phyloP scores from a whole-genome alignment of 2,797 vertebrate genomes.

The Scolopax rusticola region DNA sequence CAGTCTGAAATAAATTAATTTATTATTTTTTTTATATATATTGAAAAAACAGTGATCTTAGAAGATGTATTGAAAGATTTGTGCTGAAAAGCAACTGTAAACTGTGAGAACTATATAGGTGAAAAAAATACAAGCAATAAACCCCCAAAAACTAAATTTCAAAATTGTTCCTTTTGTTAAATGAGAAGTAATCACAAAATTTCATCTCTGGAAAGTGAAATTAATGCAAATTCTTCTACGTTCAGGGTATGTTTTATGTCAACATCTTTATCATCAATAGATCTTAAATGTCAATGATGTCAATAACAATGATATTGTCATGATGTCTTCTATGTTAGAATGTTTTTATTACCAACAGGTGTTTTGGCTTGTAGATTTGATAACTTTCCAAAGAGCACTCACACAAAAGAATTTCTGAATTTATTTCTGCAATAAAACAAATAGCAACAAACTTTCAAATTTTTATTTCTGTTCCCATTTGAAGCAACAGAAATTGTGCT shows the following conservation, averaged over 20 bases:
- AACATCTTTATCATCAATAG: neutral
- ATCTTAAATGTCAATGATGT: neutral
- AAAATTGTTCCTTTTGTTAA: neutral
- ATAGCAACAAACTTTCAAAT: neutral
- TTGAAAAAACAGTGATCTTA: neutral
- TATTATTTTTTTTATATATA: neutral
- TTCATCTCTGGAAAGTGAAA: neutral
- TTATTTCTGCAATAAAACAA: neutral
- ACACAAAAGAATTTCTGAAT: neutral
- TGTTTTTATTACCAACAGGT: neutral
- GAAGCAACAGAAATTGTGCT: neutral
- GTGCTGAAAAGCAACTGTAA: neutral
- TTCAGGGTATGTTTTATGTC: neutral
- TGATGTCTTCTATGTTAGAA: neutral
- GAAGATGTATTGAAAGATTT: neutral
- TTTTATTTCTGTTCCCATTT: neutral
- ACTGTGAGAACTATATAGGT: neutral
- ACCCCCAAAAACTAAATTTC: neutral
- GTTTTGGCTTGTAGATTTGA: neutral
- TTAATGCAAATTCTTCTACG: neutral
- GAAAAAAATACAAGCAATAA: neutral
- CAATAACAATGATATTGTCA: neutral
- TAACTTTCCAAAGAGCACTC: neutral
- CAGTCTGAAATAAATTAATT: neutral
- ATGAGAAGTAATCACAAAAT: neutral